Evolutionary conservation across 2,888 invertebrate species (phyloP).

Genomic region (Drosophila dives): DNA sequence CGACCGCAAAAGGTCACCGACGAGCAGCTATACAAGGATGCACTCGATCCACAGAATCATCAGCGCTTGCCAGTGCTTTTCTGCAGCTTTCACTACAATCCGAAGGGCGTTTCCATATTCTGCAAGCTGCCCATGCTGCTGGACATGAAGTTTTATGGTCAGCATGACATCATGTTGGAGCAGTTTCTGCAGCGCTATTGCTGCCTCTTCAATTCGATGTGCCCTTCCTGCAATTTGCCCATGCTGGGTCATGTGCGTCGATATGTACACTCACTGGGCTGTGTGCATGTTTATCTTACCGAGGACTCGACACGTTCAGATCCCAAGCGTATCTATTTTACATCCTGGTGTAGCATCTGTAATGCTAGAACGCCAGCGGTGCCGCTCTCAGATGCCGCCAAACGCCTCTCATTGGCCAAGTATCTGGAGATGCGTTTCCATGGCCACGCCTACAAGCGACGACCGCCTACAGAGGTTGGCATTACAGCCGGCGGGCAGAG

Average conservation of each 20-base stretch:
- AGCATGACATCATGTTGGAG: conserved; percentile 97
- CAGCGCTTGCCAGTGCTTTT: conserved; percentile 95
- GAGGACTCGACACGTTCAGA: conserved; percentile 81
- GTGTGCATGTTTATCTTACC: conserved; percentile 89
- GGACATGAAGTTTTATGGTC: conserved; percentile 96
- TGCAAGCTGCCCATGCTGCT: conserved; percentile 84
- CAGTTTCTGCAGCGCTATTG: conserved; percentile 97
- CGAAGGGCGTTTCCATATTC: conserved; percentile 83
- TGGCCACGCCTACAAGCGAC: conserved; percentile 89
- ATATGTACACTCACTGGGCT: conserved; percentile 96
- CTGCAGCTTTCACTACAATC: conserved; percentile 88
- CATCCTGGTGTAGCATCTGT: conserved; percentile 84
- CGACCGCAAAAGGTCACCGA: conserved; percentile 81
- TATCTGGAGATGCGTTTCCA: conserved; percentile 94
- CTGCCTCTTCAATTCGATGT: conserved; percentile 92
- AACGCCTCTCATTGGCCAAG: conserved; percentile 94
- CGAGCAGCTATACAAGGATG: conserved; percentile 86
- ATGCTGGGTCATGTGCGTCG: conserved; percentile 93
- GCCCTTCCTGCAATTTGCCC: conserved; percentile 91
- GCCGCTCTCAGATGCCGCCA: conserved; percentile 91
- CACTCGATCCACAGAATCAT: conserved; percentile 92
- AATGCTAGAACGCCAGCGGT: conserved; percentile 89
- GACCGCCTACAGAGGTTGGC: conserved; percentile 58
- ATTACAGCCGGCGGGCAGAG: conserved; percentile 14
- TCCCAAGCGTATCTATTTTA: conserved; percentile 82